Evolutionary conservation across 2,113 vertebrate species (phyloP), one percentile per base, ranked within the genome.

Genomic region (Dascyllus trimaculatus): DNA sequence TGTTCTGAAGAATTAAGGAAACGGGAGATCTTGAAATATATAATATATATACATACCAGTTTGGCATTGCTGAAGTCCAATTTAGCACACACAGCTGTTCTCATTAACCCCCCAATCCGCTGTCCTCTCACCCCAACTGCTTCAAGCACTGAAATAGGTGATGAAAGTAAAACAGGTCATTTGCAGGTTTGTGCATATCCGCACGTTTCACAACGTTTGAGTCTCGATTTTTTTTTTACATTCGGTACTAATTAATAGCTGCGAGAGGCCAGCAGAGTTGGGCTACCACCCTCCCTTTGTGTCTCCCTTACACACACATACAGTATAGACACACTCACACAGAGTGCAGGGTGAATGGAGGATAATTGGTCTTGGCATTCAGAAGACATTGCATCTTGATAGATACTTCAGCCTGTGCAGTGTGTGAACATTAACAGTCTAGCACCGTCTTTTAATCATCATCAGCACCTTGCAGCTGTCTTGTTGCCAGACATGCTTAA

Each of bases 171-270:
- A 60, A 56, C 10, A 45, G 48, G 43, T 19, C 9, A 1, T 45
- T 45, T 66, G 19, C 26, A 80, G 69, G 61, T 51, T 24, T 19
- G 80, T n/a, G n/a, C n/a, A n/a, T n/a, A n/a, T n/a, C n/a, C n/a
- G n/a, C n/a, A n/a, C n/a, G n/a, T n/a, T n/a, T n/a, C n/a, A n/a
- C n/a, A n/a, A n/a, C n/a, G n/a, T n/a, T n/a, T n/a, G n/a, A n/a
- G n/a, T n/a, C n/a, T n/a, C n/a, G n/a, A n/a, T n/a, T n/a, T n/a
- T 78, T 51, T 35, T 63, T 56, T 59, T 61, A 49, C 60, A 59
- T 78, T 56, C 67, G 51, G 77, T 43, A 8, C 51, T 78, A 85
- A 89, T 85, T 81, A 75, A 54, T 54, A 63, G 29, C 43, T 57
- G 66, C 57, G 67, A 49, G 65, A 11, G 25, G 21, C 51, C 70